These are phyloP conservation scores for Iguana delicatissima DNA, from an alignment of 2,797 vertebrate species.

Conservation along the genomic window DNA sequence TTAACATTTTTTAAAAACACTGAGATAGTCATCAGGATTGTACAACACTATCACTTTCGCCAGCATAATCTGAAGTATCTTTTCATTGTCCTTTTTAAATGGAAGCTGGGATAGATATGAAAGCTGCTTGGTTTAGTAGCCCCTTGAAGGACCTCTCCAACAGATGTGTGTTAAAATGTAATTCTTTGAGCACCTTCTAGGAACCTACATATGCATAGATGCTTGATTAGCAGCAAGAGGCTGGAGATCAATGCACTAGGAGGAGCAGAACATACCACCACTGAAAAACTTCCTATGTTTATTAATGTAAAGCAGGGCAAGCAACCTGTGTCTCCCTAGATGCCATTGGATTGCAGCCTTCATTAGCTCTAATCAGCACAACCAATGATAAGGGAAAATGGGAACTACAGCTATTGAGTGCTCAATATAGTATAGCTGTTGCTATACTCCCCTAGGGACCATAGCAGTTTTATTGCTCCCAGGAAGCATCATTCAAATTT, in stretches of 20 bases:
- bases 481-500: background rate
- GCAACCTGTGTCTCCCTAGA: background rate
- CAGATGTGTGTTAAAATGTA: constrained; percentile 19
- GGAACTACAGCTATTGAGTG: background rate
- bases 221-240: constrained; percentile 4
- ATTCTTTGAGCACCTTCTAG: background rate
- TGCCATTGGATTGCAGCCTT: background rate
- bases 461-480: background rate
- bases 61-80: constrained; percentile 1
- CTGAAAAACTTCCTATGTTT: background rate
- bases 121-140: background rate
- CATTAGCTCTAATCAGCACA: background rate
- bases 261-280: background rate
- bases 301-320: background rate
- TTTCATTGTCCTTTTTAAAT: constrained; percentile 25
- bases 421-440: background rate
- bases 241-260: background rate
- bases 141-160: constrained; percentile 12
- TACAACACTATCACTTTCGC: constrained; percentile 25
- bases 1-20: constrained; percentile 23
- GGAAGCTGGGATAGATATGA: constrained; percentile 15
- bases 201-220: background rate
- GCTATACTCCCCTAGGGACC: background rate
- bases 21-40: constrained; percentile 1
- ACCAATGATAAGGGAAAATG: background rate